A percentile compares a stretch with the other conserved stretches of the same genome.
phyloP scores from a whole-genome alignment of 2,888 invertebrate species.

The Flexamia atlantica region DNA sequence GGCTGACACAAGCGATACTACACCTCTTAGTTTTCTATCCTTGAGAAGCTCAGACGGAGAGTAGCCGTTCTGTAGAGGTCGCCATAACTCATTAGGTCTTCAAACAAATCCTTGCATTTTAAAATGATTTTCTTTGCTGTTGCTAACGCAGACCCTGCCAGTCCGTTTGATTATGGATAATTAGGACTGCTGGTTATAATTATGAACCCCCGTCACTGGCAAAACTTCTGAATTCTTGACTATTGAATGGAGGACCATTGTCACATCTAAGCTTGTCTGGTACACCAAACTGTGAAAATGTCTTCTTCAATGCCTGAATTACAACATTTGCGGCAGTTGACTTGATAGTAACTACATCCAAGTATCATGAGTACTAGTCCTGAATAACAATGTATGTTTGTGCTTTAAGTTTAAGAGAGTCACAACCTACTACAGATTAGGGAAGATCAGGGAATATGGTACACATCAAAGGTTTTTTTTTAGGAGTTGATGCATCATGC shows the following conservation, averaged over 20 bases:
- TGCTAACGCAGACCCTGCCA: slow-evolving; percentile 9
- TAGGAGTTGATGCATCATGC: too few species aligned
- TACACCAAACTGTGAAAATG: not conserved
- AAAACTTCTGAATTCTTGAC: slow-evolving; percentile 7
- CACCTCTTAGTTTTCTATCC: slow-evolving; percentile 18
- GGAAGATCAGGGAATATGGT: slow-evolving; percentile 27
- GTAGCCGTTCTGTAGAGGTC: slow-evolving; percentile 23
- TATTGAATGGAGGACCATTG: slow-evolving; percentile 13
- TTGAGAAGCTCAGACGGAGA: slow-evolving; percentile 27
- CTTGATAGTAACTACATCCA: not conserved
- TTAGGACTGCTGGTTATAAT: slow-evolving; percentile 12
- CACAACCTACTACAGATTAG: slow-evolving; percentile 42
- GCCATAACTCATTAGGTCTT: not conserved
- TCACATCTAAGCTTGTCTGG: not conserved
- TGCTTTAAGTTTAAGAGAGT: not conserved
- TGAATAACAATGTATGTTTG: not conserved
- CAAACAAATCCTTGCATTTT: slow-evolving; percentile 16
- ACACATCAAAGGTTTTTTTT: slow-evolving; percentile 28
- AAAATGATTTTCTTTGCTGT: not conserved
- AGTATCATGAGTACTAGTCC: slow-evolving; percentile 3
- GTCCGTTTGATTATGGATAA: slow-evolving; percentile 30
- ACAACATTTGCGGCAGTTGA: not conserved
- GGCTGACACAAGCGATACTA: not conserved
- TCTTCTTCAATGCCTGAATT: not conserved
- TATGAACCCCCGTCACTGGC: slow-evolving; percentile 3